Evolutionary conservation across 1,140 invertebrate species (phyloP).

Genomic region (Drosophila albomicans): DNA sequence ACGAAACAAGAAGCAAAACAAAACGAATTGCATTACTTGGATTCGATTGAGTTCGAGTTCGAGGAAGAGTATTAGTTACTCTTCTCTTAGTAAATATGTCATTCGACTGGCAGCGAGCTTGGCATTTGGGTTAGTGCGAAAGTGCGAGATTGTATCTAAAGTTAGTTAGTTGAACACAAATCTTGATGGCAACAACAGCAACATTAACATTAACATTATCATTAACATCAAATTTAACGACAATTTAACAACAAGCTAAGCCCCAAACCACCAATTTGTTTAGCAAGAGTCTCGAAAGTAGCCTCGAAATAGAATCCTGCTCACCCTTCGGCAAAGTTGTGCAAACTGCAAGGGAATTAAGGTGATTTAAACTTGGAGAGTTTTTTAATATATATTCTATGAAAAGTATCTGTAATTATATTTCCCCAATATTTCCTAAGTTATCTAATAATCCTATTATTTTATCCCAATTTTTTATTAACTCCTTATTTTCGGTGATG

Average conservation of each 20-base stretch:
- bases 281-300: constrained; percentile 29
- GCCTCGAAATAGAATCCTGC: constrained; percentile 38
- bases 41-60: not conserved
- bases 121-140: constrained; percentile 72
- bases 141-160: constrained; percentile 62
- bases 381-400: too few species aligned
- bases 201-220: constrained; percentile 47
- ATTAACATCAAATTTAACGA: constrained; percentile 33
- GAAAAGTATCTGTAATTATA: too few species aligned
- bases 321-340: constrained; percentile 2
- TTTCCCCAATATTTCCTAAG: too few species aligned
- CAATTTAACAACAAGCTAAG: constrained; percentile 72
- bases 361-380: not conserved
- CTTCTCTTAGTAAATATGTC: not conserved
- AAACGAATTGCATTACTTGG: constrained; percentile 1
- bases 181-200: constrained; percentile 56
- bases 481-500: too few species aligned
- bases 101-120: constrained; percentile 48
- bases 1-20: constrained; percentile 1
- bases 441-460: too few species aligned
- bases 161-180: constrained; percentile 81
- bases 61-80: not conserved
- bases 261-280: constrained; percentile 82
- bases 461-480: too few species aligned
- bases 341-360: constrained; percentile 5